Conservation (phyloP, 2,888 invertebrate genomes). For the Cataglyphis altisquamis region DNA sequence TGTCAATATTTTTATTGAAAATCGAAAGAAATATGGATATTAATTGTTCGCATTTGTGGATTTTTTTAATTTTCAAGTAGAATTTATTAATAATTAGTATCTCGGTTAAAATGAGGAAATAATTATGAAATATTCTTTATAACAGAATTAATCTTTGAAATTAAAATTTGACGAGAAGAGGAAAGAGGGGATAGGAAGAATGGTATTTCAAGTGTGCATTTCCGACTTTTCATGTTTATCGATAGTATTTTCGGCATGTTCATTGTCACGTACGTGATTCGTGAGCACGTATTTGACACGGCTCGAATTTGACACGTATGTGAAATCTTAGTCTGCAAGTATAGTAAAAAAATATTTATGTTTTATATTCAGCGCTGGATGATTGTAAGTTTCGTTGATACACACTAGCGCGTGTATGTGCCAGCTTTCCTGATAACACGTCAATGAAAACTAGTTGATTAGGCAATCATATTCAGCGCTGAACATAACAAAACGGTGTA, state of each 20-base stretch:
- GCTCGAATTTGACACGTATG: conserved; percentile 6
- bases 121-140: not conserved
- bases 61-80: not conserved
- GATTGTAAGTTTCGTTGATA: not conserved
- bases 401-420: not conserved
- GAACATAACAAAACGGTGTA: not conserved
- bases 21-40: not conserved
- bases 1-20: conserved; percentile 13
- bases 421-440: conserved; percentile 28
- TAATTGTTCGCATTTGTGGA: not conserved
- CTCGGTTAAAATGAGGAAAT: not conserved
- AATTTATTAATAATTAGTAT: not conserved
- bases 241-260: conserved; percentile 27
- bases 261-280: conserved; percentile 47
- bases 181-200: too few relatives aligned
- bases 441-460: conserved; percentile 37
- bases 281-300: not conserved
- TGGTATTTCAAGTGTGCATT: conserved; percentile 14
- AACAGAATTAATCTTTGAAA: not conserved
- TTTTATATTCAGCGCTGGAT: conserved; percentile 12
- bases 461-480: not conserved
- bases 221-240: conserved; percentile 16
- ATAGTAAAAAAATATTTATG: conserved; percentile 15
- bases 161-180: not conserved
- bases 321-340: conserved; percentile 10